These are phyloP conservation scores for Volucella inflata DNA, from an alignment of 2,888 invertebrate species.

Conservation along the genomic window DNA sequence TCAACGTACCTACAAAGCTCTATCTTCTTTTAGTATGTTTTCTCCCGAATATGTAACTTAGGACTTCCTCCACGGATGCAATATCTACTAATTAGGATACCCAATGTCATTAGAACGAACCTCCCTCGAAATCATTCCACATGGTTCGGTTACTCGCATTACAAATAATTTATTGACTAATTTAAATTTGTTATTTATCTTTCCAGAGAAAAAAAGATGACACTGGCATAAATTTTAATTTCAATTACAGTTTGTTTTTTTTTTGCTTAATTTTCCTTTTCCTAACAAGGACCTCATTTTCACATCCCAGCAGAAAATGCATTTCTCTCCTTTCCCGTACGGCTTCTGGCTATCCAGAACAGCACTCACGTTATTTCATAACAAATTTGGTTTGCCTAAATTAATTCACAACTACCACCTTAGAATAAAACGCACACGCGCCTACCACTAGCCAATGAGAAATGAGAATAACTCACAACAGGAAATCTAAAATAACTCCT, in stretches of 20 bases:
- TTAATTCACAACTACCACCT: background rate
- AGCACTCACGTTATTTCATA: slow-evolving; percentile 9
- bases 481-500: slow-evolving; percentile 47
- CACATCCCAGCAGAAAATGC: slow-evolving; percentile 40
- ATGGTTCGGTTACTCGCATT: background rate
- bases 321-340: slow-evolving; percentile 11
- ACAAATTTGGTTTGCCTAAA: background rate
- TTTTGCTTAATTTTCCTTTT: background rate
- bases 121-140: no score
- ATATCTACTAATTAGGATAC: no score
- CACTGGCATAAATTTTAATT: background rate
- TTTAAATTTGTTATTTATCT: slow-evolving; percentile 37
- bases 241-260: slow-evolving; percentile 33
- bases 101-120: no score
- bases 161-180: slow-evolving; percentile 20
- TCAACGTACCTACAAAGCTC: no score
- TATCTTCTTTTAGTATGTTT: no score
- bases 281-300: slow-evolving; percentile 55
- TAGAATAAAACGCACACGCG: slow-evolving; percentile 60
- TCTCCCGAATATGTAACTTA: no score
- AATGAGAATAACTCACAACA: slow-evolving; percentile 6
- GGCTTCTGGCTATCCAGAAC: background rate
- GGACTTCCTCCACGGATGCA: no score
- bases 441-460: slow-evolving; percentile 56
- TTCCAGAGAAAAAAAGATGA: background rate